Evolutionary conservation across 1,140 invertebrate genomes (phyloP).

Genomic region (Brachionus plicatilis): DNA sequence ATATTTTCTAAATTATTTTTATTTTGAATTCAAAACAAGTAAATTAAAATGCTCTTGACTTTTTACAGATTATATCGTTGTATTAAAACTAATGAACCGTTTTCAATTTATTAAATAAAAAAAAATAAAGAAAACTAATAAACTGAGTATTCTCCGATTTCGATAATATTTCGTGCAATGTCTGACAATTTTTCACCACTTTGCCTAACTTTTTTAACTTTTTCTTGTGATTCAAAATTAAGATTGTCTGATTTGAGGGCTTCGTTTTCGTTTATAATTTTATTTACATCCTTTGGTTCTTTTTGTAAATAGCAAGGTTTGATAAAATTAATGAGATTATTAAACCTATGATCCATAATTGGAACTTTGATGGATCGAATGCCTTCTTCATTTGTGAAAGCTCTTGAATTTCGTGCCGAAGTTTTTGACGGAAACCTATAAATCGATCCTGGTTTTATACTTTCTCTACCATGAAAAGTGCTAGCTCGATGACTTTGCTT

Average conservation of each 20-base stretch:
- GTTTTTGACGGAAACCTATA: not conserved
- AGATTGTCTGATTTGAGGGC: not conserved
- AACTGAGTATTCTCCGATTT: not conserved
- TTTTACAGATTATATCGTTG: not conserved
- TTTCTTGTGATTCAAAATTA: not conserved
- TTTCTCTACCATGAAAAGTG: not conserved
- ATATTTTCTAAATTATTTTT: no score
- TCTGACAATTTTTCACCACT: not conserved
- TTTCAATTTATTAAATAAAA: not conserved
- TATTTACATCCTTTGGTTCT: conserved; percentile 22
- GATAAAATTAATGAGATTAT: conserved; percentile 21
- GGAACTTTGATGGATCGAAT: not conserved
- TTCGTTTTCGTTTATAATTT: conserved; percentile 20
- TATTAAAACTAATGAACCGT: not conserved
- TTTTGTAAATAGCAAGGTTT: not conserved
- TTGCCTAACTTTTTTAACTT: not conserved
- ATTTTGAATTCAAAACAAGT: no score
- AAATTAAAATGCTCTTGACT: no score
- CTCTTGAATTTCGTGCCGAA: not conserved
- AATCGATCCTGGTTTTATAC: not conserved
- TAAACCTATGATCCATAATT: conserved; percentile 15
- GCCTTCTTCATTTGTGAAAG: not conserved
- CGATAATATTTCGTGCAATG: not conserved
- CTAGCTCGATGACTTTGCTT: not conserved
- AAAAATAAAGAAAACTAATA: not conserved